Conservation (phyloP, 2,113 vertebrate species). For the Tachysurus vachellii region DNA sequence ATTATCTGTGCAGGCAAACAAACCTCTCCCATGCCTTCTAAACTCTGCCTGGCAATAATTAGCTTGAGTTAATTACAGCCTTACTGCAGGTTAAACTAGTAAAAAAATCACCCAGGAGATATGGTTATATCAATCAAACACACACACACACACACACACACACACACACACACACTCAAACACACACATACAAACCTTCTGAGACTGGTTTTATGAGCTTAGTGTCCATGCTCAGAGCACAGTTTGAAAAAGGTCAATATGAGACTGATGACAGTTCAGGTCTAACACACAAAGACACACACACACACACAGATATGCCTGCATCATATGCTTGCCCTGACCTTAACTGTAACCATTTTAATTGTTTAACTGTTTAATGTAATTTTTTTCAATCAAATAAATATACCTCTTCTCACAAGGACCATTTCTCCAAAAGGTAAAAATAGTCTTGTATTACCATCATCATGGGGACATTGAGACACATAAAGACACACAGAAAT, state of each 20-base stretch:
- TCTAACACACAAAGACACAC: constrained; percentile 19
- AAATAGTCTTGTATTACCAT: not conserved
- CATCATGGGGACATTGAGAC: not conserved
- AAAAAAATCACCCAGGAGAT: constrained; percentile 69
- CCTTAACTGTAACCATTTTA: not conserved
- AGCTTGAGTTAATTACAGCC: constrained; percentile 87
- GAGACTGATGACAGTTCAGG: constrained; percentile 44
- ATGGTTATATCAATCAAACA: constrained; percentile 55
- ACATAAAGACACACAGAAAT: not conserved
- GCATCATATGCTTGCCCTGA: too few species aligned
- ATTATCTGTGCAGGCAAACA: constrained; percentile 60
- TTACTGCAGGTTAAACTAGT: constrained; percentile 73
- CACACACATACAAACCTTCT: constrained; percentile 60
- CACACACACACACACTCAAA: constrained; percentile 56
- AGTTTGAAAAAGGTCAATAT: constrained; percentile 37
- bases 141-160: constrained; percentile 57
- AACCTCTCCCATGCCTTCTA: constrained; percentile 66
- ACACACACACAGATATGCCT: not conserved
- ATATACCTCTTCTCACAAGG: not conserved
- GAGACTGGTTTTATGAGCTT: constrained; percentile 66
- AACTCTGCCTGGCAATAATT: constrained; percentile 77
- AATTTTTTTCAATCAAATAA: not conserved
- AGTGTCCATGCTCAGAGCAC: constrained; percentile 37
- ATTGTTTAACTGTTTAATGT: not conserved
- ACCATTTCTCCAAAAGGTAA: not conserved